These are phyloP conservation scores for Pipistrellus kuhlii DNA, from an alignment of 2,797 vertebrate genomes.

Conservation along the genomic window DNA sequence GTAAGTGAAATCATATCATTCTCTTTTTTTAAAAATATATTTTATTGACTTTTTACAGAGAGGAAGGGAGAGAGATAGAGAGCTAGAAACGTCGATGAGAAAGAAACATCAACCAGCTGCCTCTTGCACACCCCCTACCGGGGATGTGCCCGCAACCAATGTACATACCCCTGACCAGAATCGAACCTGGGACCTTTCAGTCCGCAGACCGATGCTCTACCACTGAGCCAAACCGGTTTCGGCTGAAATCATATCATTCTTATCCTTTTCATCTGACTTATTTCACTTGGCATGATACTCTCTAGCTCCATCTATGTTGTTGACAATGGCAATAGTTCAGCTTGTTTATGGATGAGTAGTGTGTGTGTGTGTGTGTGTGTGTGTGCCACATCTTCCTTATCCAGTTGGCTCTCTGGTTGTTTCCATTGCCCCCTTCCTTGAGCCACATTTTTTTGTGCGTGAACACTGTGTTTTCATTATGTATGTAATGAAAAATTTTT, in stretches of 20 bases:
- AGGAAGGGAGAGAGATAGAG: no score
- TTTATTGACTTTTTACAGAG: no score
- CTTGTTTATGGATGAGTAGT: neutral
- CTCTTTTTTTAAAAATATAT: no score
- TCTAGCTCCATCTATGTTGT: neutral
- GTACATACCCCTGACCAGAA: no score
- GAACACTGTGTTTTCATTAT: neutral
- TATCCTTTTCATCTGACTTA: neutral
- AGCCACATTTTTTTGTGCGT: neutral
- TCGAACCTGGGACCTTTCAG: no score
- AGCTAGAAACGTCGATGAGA: no score
- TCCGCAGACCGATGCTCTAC: no score
- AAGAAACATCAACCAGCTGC: no score
- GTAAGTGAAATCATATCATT: neutral
- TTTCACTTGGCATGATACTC: neutral
- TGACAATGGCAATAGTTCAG: neutral
- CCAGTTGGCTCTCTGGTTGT: neutral
- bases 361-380: neutral
- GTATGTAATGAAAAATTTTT: neutral
- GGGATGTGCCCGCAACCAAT: no score
- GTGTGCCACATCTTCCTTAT: neutral
- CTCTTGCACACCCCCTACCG: no score
- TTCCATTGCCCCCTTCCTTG: neutral
- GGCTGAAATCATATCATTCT: neutral
- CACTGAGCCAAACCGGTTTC: no score